Conservation (phyloP, 2,113 vertebrate genomes). For the Nycticebus coucang region DNA sequence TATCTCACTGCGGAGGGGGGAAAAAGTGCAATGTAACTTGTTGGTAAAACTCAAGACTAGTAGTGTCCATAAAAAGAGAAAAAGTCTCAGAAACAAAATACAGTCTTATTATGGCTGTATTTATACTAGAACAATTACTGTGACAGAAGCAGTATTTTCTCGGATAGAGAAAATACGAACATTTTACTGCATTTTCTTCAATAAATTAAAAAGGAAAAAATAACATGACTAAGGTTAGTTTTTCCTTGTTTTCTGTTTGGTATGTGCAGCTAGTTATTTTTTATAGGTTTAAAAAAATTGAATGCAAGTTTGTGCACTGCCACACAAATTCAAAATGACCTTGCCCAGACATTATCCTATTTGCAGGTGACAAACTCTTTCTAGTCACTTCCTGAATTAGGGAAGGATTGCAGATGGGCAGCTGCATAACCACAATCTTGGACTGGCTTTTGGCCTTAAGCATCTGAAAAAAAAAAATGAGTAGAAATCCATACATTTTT, state of each 20-base stretch:
- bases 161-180: not conserved
- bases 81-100: not conserved
- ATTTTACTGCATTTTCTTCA: not conserved
- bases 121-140: not conserved
- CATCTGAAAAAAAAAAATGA: not conserved
- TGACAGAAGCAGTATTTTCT: not conserved
- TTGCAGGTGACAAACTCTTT: constrained; percentile 5
- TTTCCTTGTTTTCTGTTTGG: not conserved
- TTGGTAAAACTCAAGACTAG: not conserved
- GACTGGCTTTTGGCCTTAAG: not conserved
- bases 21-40: not conserved
- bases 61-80: not conserved
- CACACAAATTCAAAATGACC: not conserved
- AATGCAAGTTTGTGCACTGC: not conserved
- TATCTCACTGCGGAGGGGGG: not conserved
- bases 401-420: not conserved
- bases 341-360: not conserved
- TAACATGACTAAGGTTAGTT: not conserved
- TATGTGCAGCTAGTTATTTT: not conserved
- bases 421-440: constrained; percentile 26
- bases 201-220: constrained; percentile 10
- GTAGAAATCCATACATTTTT: constrained; percentile 2
- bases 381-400: constrained; percentile 62
- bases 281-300: not conserved
- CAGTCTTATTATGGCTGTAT: not conserved